A percentile compares a stretch with the other conserved stretches of the same genome.
Conservation (phyloP, 2,888 invertebrate genomes). For the Cephus sareptanus region DNA sequence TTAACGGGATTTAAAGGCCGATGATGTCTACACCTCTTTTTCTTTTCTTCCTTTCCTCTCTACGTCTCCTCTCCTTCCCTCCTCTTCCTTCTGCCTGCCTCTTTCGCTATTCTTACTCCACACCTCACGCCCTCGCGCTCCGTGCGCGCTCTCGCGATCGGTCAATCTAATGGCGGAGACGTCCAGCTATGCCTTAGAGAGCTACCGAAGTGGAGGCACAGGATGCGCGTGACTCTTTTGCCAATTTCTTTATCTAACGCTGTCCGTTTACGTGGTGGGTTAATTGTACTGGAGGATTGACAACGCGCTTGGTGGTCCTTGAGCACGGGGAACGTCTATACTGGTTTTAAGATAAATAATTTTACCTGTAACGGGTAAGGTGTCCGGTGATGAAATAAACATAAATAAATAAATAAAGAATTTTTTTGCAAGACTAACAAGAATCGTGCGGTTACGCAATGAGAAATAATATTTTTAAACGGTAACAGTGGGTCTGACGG, state of each 20-base stretch:
- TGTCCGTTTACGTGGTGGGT: background rate
- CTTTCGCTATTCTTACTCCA: conserved; percentile 20
- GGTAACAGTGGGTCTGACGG: background rate
- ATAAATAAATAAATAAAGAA: background rate
- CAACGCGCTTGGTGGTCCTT: background rate
- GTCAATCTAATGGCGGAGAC: conserved; percentile 37
- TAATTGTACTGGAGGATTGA: background rate
- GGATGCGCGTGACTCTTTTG: conserved; percentile 61
- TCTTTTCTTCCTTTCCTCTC: conserved; percentile 13
- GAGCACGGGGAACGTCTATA: background rate
- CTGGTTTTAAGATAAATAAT: background rate
- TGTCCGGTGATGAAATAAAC: rapidly evolving
- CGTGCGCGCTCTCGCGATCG: conserved; percentile 28
- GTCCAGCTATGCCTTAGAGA: conserved; percentile 36
- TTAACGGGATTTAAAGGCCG: conserved; percentile 62
- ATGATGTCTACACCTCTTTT: conserved; percentile 34
- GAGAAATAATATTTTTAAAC: background rate
- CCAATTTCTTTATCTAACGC: conserved; percentile 38
- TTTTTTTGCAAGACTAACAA: too few species aligned
- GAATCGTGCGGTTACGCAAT: background rate
- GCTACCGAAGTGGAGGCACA: conserved; percentile 37
- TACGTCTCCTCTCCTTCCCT: conserved; percentile 9
- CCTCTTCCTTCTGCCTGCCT: conserved; percentile 12
- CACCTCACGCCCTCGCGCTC: conserved; percentile 24
- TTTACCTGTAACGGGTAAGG: background rate